These are phyloP conservation scores for Argopecten irradians DNA, from an alignment of 1,140 invertebrate species.

Conservation along the genomic window DNA sequence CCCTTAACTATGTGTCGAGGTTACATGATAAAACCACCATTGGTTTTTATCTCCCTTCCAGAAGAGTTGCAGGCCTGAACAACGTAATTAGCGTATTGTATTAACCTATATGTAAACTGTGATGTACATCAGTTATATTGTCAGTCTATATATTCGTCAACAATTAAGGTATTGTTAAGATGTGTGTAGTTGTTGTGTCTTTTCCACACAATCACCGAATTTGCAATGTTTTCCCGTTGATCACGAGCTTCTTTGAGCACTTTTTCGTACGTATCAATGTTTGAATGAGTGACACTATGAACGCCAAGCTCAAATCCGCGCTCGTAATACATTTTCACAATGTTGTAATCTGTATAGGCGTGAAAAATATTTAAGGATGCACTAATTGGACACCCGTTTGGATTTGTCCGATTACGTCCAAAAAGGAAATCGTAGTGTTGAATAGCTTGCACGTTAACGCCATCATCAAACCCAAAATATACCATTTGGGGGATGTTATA, in stretches of 20 bases:
- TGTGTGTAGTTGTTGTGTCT: too few relatives aligned
- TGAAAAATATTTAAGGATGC: slow-evolving; percentile 98
- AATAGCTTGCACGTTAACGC: slow-evolving; percentile 72
- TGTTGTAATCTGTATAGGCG: slow-evolving; percentile 98
- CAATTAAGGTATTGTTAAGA: not conserved
- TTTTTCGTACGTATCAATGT: slow-evolving; percentile 82
- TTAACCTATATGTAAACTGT: too few relatives aligned
- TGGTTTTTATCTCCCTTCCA: too few relatives aligned
- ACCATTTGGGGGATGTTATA: slow-evolving; percentile 63
- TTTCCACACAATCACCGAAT: not conserved
- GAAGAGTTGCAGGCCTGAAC: too few relatives aligned
- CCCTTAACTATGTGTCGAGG: too few relatives aligned
- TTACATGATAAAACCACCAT: too few relatives aligned
- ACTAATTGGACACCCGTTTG: slow-evolving; percentile 97
- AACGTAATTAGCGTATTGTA: too few relatives aligned
- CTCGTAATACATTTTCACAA: slow-evolving; percentile 94
- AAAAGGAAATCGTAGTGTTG: slow-evolving; percentile 76
- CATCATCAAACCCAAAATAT: slow-evolving; percentile 67
- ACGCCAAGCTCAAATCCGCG: slow-evolving; percentile 96
- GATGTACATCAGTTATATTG: too few relatives aligned
- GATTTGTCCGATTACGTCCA: slow-evolving; percentile 85
- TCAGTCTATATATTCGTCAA: too few relatives aligned
- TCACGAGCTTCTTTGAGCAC: slow-evolving; percentile 41
- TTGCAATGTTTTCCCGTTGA: slow-evolving; percentile 43
- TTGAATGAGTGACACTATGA: slow-evolving; percentile 85